Base-by-base conservation (phyloP, 2,797 vertebrate genomes). In the Odontamblyopus lacepedii region DNA sequence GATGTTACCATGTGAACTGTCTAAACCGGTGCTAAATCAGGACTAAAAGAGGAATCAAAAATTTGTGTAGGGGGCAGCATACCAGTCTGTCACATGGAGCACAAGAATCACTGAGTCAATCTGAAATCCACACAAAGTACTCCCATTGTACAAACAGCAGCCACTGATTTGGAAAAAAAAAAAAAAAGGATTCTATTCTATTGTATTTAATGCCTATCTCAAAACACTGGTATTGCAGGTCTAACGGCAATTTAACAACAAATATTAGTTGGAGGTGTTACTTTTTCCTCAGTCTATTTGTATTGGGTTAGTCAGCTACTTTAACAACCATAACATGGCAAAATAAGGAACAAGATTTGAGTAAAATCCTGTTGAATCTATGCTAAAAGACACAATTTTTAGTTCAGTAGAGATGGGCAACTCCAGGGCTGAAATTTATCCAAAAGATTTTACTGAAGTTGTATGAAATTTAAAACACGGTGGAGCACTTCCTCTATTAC, bases 151-250 rank as follows among this genome's bases (percentile, higher is more conserved):
- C 57, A 60, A 29, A 60, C 4, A 30, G n/a, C 29, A 16, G 6
- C 12, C 12, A 60, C 15, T 56, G 9, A 19, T 3, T 26, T 26
- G 27, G 8, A 12, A 29, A 60, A 30, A 57, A 26, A 12, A 29
- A 60, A 60, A 57, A 26, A 29, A 60, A 60, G 57, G 29, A 29
- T 60, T 38, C 30, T 32, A 61, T 32, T 53, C 6, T 9, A 9
- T 8, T 12, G 6, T 19, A 35, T 32, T 7, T 6, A 41, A 18
- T 53, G 50, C 9, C 48, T 19, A 38, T n/a, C 32, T 35, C 44
- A 50, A 16, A 29, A 1, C 71, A 70, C 83, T 56, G 67, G 77
- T 81, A 78, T 77, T 81, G 80, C 79, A 63, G 53, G 76, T 69
- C 71, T 44, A 63, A 64, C 76, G 70, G 65, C 73, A 77, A 23